Conservation (phyloP, 2,797 vertebrate species). For the Centroberyx gerrardi region DNA sequence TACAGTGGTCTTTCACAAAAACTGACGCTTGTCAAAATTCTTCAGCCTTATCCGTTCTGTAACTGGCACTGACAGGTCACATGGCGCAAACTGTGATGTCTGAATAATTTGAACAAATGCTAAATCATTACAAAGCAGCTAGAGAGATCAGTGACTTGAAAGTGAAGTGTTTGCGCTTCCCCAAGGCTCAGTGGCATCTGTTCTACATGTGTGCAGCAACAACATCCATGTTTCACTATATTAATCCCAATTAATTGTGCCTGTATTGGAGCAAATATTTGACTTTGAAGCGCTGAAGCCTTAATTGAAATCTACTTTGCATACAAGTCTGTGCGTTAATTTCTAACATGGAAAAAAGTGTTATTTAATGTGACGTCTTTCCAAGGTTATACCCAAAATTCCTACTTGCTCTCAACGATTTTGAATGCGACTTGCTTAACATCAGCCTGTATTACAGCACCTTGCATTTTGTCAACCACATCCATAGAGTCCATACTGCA, state of each 20-base stretch:
- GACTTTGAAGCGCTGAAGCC: conserved; percentile 70
- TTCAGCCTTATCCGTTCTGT: conserved; percentile 51
- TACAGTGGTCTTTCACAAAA: conserved; percentile 1
- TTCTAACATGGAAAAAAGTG: conserved; percentile 9
- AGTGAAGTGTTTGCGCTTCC: conserved; percentile 79
- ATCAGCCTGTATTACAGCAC: too few species aligned
- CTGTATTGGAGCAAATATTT: conserved; percentile 81
- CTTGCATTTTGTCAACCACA: conserved; percentile 4
- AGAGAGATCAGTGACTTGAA: conserved; percentile 72
- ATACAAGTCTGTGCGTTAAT: conserved; percentile 18
- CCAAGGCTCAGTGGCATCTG: conserved; percentile 85
- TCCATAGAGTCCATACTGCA: neutral
- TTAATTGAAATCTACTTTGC: conserved; percentile 68
- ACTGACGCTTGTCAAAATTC: conserved; percentile 50
- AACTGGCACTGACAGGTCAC: conserved; percentile 78
- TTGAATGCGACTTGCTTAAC: neutral
- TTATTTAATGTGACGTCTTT: conserved; percentile 22
- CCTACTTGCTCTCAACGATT: neutral
- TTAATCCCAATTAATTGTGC: conserved; percentile 83
- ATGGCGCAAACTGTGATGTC: conserved; percentile 76
- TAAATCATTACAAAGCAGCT: conserved; percentile 81
- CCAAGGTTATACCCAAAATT: conserved; percentile 2
- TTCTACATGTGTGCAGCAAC: conserved; percentile 79
- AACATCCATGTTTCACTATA: conserved; percentile 78
- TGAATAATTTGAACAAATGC: conserved; percentile 82